Base-by-base conservation (phyloP, 2,113 vertebrate species). In the Rynchops niger region DNA sequence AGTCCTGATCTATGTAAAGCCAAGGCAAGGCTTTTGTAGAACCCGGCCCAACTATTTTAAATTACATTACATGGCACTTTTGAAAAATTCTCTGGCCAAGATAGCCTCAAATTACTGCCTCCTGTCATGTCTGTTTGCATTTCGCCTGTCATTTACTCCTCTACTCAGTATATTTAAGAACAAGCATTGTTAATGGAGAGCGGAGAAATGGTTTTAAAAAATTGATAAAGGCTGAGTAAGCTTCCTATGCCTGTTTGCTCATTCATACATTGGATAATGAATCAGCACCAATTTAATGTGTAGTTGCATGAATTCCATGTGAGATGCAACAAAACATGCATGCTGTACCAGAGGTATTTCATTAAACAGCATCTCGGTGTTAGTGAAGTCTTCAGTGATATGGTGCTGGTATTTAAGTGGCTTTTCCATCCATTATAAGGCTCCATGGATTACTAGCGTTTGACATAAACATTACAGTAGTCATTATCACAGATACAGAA, bases 121-220 rank as follows among this genome's bases (percentile, higher is more conserved):
- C 2, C 47, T 88, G 36, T 67, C 50, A 81, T 22, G 82, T 14
- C 40, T 47, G 3, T 71, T 86, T 92, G 30, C 16, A 34, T 76
- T 79, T 89, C 86, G 16, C 27, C 50, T 85, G 15, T 79, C 52
- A 71, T 73, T 72, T 56, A 52, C 15, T 95, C 32, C 29, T 59
- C 9, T 52, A 2, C 21, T 56, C 17, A 66, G 66, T 71, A 32
- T 82, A 36, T 52, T 86, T 94, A 62, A 16, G 66, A 92, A 21
- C 63, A 52, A 84, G 36, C n/a, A 59, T 85, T 93, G 82, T 77
- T 43, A 96, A 88, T 69, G 36, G 71, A 11, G 45, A 74, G 21
- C 65, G 42, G 70, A 67, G 82, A 88, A 91, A 76, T 52, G 17
- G 23, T 38, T 95, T 95, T 93, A 40, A 93, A 93, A 95, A 88